Evolutionary conservation across 2,888 invertebrate species (phyloP).

Genomic region (Hyppa rectilinea): DNA sequence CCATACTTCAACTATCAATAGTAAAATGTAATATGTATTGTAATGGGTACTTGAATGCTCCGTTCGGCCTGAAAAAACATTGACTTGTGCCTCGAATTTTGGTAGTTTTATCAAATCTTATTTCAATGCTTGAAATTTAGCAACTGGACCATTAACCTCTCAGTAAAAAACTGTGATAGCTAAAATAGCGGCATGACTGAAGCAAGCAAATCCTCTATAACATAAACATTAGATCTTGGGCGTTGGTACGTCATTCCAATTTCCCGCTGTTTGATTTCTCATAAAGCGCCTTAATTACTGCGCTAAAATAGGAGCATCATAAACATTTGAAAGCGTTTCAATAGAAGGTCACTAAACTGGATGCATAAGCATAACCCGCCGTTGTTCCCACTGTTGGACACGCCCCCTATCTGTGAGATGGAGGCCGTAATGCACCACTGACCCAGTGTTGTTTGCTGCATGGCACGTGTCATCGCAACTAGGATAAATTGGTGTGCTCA

Average conservation of each 20-base stretch:
- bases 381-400: neutral
- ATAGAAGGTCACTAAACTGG: conserved; percentile 39
- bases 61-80: conserved; percentile 40
- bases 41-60: conserved; percentile 51
- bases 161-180: conserved; percentile 1
- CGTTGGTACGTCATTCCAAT: conserved; percentile 45
- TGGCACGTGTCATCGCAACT: neutral
- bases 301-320: conserved; percentile 50
- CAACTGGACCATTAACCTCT: conserved; percentile 11
- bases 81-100: conserved; percentile 10
- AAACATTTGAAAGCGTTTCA: conserved; percentile 30
- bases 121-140: conserved; percentile 4
- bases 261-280: conserved; percentile 56
- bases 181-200: conserved; percentile 23
- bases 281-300: conserved; percentile 53
- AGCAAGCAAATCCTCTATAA: conserved; percentile 35
- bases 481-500: neutral
- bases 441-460: neutral
- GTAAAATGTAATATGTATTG: conserved; percentile 60
- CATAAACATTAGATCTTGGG: conserved; percentile 33
- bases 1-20: conserved; percentile 62
- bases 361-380: neutral
- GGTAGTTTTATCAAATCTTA: neutral
- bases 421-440: neutral
- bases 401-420: neutral